Evolutionary conservation across 2,888 invertebrate species (phyloP).

Genomic region (Parnassius mnemosyne): DNA sequence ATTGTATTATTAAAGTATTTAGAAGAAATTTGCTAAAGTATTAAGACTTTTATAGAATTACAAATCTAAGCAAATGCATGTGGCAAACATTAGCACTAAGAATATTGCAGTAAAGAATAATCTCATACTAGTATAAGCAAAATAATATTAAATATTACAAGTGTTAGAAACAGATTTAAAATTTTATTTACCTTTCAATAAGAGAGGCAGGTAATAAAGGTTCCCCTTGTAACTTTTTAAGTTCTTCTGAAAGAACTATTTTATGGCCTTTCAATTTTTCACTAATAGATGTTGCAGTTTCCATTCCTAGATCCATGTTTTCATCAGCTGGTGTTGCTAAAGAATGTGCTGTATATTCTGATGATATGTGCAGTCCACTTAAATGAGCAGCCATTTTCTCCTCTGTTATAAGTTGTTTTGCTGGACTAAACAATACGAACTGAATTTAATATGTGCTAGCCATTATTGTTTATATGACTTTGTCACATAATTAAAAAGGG

Average conservation of each 20-base stretch:
- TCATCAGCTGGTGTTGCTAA: constrained; percentile 43
- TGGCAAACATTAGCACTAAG: no score
- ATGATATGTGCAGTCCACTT: constrained; percentile 86
- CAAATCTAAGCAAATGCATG: no score
- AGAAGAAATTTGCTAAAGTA: no score
- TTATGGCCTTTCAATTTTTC: constrained; percentile 74
- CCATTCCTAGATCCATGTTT: constrained; percentile 60
- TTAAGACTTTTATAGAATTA: no score
- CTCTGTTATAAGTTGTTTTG: constrained; percentile 89
- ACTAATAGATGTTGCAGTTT: constrained; percentile 37
- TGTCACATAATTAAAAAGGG: no score
- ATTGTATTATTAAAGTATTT: no score
- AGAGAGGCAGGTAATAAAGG: constrained; percentile 84
- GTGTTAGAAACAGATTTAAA: background rate
- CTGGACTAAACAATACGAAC: constrained; percentile 60
- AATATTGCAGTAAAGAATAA: no score
- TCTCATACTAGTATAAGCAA: no score
- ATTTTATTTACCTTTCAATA: constrained; percentile 69
- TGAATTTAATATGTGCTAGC: background rate
- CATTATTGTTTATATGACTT: no score
- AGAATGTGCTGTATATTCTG: constrained; percentile 63
- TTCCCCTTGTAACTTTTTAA: constrained; percentile 83
- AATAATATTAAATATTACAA: background rate
- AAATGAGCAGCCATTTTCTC: constrained; percentile 92
- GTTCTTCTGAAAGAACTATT: constrained; percentile 85